These are phyloP conservation scores for Griposia aprilina DNA, from an alignment of 2,888 invertebrate genomes.

Conservation along the genomic window DNA sequence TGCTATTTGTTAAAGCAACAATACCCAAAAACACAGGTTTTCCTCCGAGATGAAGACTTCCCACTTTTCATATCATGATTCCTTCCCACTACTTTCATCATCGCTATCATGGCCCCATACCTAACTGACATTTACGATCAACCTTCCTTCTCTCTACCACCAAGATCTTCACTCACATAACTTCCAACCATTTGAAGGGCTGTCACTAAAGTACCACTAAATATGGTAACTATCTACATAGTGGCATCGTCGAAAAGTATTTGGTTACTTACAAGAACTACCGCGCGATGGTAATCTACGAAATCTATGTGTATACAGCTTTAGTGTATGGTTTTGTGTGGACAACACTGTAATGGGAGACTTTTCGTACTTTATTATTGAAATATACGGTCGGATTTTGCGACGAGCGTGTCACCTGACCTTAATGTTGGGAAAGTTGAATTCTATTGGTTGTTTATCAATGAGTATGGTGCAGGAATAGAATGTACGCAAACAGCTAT, in stretches of 20 bases:
- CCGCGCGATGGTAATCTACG: constrained; percentile 76
- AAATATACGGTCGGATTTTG: constrained; percentile 38
- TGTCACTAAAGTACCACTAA: constrained; percentile 64
- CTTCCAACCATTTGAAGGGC: constrained; percentile 46
- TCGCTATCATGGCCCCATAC: no score
- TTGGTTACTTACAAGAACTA: constrained; percentile 79
- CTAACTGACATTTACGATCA: not conserved
- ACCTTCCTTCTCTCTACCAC: not conserved
- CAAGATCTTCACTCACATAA: constrained; percentile 34
- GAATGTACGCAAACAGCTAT: no score
- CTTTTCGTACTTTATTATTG: constrained; percentile 70
- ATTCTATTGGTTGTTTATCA: no score
- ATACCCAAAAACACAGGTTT: not conserved
- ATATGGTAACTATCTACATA: constrained; percentile 61
- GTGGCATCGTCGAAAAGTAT: constrained; percentile 73
- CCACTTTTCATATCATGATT: not conserved
- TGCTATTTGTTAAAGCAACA: no score
- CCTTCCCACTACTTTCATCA: not conserved
- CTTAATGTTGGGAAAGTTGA: not conserved
- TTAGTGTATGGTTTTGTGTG: constrained; percentile 77
- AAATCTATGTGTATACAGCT: constrained; percentile 67
- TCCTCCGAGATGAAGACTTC: not conserved
- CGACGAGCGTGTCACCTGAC: constrained; percentile 27
- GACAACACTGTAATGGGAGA: constrained; percentile 84
- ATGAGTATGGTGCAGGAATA: no score